Evolutionary conservation across 2,888 invertebrate species (phyloP).

Genomic region (Melolontha melolontha): DNA sequence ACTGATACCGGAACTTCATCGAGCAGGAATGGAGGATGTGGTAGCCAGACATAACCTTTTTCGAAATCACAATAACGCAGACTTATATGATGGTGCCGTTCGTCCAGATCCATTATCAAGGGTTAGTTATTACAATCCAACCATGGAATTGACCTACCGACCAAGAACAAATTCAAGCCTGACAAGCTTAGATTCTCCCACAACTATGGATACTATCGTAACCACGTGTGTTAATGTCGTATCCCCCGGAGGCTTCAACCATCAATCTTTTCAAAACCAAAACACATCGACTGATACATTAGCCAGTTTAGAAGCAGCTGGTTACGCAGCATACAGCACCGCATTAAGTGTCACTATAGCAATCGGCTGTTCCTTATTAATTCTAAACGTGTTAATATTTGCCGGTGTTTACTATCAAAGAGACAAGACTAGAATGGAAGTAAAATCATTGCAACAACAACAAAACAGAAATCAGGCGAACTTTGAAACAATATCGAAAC

Average conservation of each 20-base stretch:
- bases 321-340: conserved; percentile 80
- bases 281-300: conserved; percentile 82
- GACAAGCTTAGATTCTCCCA: conserved; percentile 73
- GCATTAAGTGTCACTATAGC: conserved; percentile 84
- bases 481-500: conserved; percentile 84
- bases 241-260: conserved; percentile 65
- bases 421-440: conserved; percentile 82
- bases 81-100: conserved; percentile 89
- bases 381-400: conserved; percentile 85
- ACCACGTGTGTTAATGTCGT: conserved; percentile 78
- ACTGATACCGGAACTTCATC: conserved; percentile 89
- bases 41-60: conserved; percentile 90
- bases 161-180: conserved; percentile 71
- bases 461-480: conserved; percentile 74
- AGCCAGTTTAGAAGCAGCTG: conserved; percentile 84
- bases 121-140: conserved; percentile 72
- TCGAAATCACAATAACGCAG: conserved; percentile 88
- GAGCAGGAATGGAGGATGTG: conserved; percentile 90
- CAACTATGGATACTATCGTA: conserved; percentile 77
- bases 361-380: conserved; percentile 83
- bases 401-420: conserved; percentile 88
- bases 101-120: conserved; percentile 85
- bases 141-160: conserved; percentile 72
- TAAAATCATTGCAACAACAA: conserved; percentile 82
- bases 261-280: conserved; percentile 67